Conservation (phyloP, 2,888 invertebrate species). For the Oegoconia quadripuncta region DNA sequence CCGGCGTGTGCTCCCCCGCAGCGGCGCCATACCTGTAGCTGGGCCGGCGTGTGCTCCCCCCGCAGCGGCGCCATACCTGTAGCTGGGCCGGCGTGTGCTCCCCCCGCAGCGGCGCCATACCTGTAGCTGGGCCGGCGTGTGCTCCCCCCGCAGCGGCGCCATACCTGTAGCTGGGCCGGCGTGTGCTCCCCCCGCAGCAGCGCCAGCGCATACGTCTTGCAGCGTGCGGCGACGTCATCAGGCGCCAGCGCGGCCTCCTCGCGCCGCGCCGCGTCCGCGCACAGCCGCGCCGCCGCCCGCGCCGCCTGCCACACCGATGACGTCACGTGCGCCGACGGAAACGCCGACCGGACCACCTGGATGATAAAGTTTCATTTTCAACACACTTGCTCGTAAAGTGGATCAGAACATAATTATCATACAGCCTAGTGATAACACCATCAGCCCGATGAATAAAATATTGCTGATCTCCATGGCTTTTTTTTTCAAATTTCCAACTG, state of each 20-base stretch:
- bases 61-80: conserved; percentile 57
- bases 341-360: conserved; percentile 57
- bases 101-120: conserved; percentile 29
- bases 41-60: conserved; percentile 55
- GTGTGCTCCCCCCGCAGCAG: conserved; percentile 56
- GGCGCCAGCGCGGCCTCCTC: conserved; percentile 23
- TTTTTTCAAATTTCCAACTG: no score
- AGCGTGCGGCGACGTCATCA: conserved; percentile 48
- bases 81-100: no score
- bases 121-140: conserved; percentile 57
- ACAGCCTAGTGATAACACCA: no score
- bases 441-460: no score
- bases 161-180: conserved; percentile 55
- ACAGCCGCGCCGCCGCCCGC: conserved; percentile 40
- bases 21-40: conserved; percentile 45
- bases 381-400: no score
- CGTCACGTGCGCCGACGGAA: conserved; percentile 65
- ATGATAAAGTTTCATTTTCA: no score
- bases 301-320: conserved; percentile 71
- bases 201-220: conserved; percentile 66
- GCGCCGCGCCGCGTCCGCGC: conserved; percentile 26
- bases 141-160: conserved; percentile 58
- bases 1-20: no score
- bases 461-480: no score
- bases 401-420: no score